Conservation (phyloP, 2,113 vertebrate species). For the Tyrannus savana region DNA sequence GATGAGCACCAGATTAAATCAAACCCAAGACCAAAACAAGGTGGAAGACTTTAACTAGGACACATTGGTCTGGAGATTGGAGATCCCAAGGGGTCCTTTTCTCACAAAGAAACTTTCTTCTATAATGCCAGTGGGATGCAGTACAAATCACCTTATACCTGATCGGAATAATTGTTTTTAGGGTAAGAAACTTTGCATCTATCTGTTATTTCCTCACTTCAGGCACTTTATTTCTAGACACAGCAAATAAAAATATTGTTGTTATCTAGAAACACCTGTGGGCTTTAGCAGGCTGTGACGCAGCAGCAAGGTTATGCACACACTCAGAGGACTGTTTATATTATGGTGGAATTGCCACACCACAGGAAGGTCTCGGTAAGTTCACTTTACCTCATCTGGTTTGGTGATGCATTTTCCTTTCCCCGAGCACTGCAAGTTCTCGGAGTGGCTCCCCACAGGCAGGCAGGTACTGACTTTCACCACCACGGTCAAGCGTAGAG, state of each 20-base stretch:
- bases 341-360: neutral
- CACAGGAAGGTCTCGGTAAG: neutral
- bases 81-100: neutral
- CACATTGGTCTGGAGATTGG: fast-evolving
- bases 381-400: constrained; percentile 83
- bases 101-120: neutral
- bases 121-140: neutral
- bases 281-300: neutral
- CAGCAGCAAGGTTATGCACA: neutral
- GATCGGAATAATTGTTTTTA: neutral
- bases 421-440: constrained; percentile 84
- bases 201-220: neutral
- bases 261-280: neutral
- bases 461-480: constrained; percentile 90
- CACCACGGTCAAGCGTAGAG: constrained; percentile 86
- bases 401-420: constrained; percentile 89
- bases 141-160: neutral
- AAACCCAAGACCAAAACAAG: neutral
- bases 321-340: neutral
- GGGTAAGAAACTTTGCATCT: neutral
- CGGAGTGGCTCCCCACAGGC: constrained; percentile 77
- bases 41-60: neutral
- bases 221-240: neutral
- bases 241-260: neutral
- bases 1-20: neutral